Conservation (phyloP, 2,797 vertebrate species). For the Nasua narica region DNA sequence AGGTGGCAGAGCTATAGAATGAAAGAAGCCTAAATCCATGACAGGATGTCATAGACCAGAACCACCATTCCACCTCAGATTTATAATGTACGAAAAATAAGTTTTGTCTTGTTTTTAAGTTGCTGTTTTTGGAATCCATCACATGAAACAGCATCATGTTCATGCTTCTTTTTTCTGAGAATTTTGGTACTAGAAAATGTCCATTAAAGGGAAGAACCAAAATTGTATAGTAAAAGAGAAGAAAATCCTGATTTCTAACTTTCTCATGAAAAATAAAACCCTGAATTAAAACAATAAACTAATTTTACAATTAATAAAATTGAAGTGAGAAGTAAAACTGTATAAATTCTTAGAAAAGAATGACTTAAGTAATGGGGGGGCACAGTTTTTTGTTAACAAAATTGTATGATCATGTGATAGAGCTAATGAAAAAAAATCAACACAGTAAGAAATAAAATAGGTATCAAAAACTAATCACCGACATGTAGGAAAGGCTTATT, state of each 20-base stretch:
- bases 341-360: slow-evolving; percentile 11
- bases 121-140: neutral
- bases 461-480: neutral
- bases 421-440: neutral
- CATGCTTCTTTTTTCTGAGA: neutral
- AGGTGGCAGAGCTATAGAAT: neutral
- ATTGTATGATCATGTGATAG: neutral
- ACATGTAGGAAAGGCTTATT: neutral
- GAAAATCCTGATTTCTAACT: neutral
- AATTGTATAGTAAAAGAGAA: neutral
- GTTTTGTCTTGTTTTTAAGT: neutral
- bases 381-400: neutral
- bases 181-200: neutral
- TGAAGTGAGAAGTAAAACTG: neutral
- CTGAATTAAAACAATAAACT: neutral
- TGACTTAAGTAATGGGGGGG: neutral
- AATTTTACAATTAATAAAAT: neutral
- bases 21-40: neutral
- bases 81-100: neutral
- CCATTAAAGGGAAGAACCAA: neutral
- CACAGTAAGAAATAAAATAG: neutral
- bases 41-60: neutral
- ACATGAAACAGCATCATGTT: neutral
- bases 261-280: slow-evolving; percentile 37
- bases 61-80: neutral